phyloP scores from a whole-genome alignment of 2,113 vertebrate species.

The Sialia sialis region DNA sequence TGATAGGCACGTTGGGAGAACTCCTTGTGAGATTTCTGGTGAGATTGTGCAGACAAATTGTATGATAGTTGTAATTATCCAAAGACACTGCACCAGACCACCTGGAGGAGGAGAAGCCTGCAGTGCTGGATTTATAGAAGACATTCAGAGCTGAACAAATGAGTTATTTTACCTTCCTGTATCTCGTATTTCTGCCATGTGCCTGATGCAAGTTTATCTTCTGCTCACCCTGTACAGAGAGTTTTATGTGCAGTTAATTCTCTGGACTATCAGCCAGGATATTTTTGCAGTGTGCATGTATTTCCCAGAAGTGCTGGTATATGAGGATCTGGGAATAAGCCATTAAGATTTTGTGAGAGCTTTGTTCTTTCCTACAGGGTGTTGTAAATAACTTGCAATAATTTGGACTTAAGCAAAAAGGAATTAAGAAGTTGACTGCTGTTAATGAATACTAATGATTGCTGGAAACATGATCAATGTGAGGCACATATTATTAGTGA shows the following conservation, averaged over 20 bases:
- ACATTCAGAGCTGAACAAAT: neutral
- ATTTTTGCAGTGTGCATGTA: neutral
- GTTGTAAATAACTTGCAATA: conserved; percentile 65
- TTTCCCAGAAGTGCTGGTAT: conserved; percentile 44
- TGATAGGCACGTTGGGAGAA: neutral
- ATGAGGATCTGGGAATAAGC: conserved; percentile 47
- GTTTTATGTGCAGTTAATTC: conserved; percentile 27
- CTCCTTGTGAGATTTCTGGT: neutral
- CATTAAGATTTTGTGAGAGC: conserved; percentile 34
- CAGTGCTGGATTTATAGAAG: neutral
- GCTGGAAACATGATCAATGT: conserved; percentile 62
- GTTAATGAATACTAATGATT: conserved; percentile 66
- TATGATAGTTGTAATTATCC: neutral
- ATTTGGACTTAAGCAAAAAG: conserved; percentile 64
- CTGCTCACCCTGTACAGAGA: neutral
- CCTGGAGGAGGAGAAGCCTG: neutral
- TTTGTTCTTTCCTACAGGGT: conserved; percentile 51
- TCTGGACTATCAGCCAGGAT: neutral
- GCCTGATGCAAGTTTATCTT: neutral
- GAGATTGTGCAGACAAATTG: neutral
- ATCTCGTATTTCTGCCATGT: neutral
- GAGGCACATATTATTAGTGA: conserved; percentile 57
- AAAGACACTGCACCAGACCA: neutral
- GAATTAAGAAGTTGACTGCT: conserved; percentile 63
- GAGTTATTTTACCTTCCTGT: neutral